phyloP scores from a whole-genome alignment of 2,797 vertebrate species.

The Liparis tanakae region DNA sequence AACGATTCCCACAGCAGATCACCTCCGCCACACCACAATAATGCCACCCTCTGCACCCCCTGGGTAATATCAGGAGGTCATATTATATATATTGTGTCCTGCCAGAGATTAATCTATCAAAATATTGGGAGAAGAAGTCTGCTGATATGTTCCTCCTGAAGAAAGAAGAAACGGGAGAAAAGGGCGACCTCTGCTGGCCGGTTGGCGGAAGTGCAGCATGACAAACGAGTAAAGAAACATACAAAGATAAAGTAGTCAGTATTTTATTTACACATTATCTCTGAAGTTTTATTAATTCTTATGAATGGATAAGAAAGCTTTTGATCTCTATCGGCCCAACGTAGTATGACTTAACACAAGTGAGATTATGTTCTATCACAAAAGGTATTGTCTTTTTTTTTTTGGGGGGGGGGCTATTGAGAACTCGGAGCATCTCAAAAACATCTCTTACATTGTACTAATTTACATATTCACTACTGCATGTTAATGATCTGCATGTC shows the following conservation, averaged over 20 bases:
- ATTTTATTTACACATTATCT: not conserved
- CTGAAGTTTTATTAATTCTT: not conserved
- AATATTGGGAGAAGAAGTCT: not conserved
- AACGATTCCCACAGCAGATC: not conserved
- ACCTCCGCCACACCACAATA: not conserved
- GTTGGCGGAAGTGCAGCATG: conserved; percentile 4
- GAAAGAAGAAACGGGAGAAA: not conserved
- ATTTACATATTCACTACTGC: not conserved
- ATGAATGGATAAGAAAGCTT: not conserved
- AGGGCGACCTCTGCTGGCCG: conserved; percentile 50
- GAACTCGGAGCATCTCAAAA: conserved; percentile 32
- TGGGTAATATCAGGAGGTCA: not conserved
- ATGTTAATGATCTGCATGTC: conserved; percentile 23
- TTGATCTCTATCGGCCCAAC: not conserved
- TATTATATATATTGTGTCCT: rapidly evolving
- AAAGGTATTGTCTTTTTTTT: not conserved
- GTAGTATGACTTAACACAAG: not conserved
- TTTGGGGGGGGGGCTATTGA: conserved; percentile 1
- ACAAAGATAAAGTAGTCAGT: not conserved
- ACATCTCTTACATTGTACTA: too few species aligned
- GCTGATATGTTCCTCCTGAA: not conserved
- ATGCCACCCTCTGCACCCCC: not conserved
- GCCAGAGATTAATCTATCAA: not conserved
- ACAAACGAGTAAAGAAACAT: not conserved
- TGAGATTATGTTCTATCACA: not conserved